Percentiles rank a stretch among this genome's conserved stretches.
Conservation (phyloP, 2,797 vertebrate species). For the Urosaurus nigricauda region DNA sequence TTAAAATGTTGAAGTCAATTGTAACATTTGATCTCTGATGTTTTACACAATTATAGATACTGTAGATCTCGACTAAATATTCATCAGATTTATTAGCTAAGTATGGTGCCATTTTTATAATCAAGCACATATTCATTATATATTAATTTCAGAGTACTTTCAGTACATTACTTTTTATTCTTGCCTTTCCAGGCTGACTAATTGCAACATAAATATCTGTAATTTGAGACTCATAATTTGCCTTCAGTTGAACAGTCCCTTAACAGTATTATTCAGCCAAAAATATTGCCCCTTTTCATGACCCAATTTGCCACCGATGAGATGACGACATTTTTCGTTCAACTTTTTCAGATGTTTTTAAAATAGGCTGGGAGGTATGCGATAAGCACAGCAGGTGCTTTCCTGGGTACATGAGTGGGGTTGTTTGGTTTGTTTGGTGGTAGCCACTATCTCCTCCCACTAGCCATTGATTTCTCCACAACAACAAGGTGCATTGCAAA, state of each 20-base stretch:
- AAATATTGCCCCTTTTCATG: neutral
- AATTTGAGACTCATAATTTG: neutral
- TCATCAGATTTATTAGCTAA: conserved; percentile 6
- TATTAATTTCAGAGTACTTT: neutral
- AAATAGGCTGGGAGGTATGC: neutral
- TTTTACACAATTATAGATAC: neutral
- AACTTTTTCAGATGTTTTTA: neutral
- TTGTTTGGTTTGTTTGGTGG: neutral
- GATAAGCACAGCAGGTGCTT: neutral
- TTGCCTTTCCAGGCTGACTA: neutral
- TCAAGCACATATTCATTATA: neutral
- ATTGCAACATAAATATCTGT: conserved; percentile 24
- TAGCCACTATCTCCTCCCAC: neutral
- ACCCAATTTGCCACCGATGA: too few relatives aligned
- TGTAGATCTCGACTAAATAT: neutral
- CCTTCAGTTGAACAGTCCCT: neutral
- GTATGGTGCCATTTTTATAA: neutral
- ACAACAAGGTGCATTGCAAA: neutral
- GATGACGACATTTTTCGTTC: neutral
- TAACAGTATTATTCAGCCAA: neutral
- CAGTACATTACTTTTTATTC: neutral
- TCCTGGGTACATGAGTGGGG: too few relatives aligned
- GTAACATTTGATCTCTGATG: conserved; percentile 14
- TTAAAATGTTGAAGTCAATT: neutral
- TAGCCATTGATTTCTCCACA: neutral